phyloP scores from a whole-genome alignment of 2,888 invertebrate genomes.

The Dasysyrphus tricinctus region DNA sequence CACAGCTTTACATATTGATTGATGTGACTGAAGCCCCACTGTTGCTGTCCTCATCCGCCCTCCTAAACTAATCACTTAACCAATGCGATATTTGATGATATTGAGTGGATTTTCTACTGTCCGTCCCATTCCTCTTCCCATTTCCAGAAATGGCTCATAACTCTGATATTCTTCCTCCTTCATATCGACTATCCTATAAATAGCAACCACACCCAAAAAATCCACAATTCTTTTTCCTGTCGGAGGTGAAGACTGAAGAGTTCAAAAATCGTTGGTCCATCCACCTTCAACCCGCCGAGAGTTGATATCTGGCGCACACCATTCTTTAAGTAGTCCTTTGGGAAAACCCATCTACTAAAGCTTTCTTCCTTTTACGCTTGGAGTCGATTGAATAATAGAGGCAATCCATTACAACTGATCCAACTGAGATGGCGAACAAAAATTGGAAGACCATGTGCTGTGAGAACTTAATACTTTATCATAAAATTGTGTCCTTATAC shows the following conservation, averaged over 20 bases:
- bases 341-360: conserved; percentile 16
- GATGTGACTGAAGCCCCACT: conserved; percentile 10
- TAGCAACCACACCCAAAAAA: conserved; percentile 10
- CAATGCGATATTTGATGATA: conserved; percentile 18
- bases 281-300: neutral
- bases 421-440: neutral
- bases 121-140: neutral
- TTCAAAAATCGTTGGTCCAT: conserved; percentile 6
- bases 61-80: conserved; percentile 35
- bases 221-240: neutral
- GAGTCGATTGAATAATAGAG: conserved; percentile 34
- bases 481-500: conserved; percentile 8
- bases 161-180: conserved; percentile 12
- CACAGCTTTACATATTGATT: conserved; percentile 1
- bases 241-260: neutral
- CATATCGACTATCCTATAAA: neutral
- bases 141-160: neutral
- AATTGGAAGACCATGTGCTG: conserved; percentile 28
- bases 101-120: neutral
- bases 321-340: conserved; percentile 12
- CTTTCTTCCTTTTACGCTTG: neutral
- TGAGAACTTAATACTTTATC: conserved; percentile 25
- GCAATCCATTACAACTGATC: conserved; percentile 30
- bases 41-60: neutral
- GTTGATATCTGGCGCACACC: conserved; percentile 20